Evolutionary conservation across 1,140 invertebrate species (phyloP).

Genomic region (Cryptotermes secundus): DNA sequence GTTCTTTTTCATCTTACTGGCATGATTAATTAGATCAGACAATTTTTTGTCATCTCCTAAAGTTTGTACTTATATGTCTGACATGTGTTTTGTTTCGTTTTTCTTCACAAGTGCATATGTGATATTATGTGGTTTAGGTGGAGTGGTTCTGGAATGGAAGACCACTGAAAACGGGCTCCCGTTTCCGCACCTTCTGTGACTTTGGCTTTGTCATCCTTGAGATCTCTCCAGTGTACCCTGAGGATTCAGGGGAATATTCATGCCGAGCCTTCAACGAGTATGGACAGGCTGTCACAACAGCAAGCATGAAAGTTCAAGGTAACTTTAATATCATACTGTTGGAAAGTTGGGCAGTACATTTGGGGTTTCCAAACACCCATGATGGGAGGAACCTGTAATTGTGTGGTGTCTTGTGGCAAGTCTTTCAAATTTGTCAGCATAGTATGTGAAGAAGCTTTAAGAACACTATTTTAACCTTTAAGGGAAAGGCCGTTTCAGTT

Average conservation of each 20-base stretch:
- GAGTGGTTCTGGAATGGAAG: conserved; percentile 96
- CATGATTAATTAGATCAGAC: background rate
- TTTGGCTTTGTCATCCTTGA: conserved; percentile 94
- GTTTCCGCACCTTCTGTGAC: conserved; percentile 92
- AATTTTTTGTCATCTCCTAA: background rate
- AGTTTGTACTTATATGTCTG: conserved; percentile 35
- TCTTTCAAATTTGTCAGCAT: too few relatives aligned
- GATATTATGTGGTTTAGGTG: conserved; percentile 53
- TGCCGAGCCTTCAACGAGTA: conserved; percentile 87
- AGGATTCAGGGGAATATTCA: conserved; percentile 91
- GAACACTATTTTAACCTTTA: too few relatives aligned
- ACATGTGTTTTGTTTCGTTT: conserved; percentile 29
- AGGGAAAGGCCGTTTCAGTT: too few relatives aligned
- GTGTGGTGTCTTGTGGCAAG: too few relatives aligned
- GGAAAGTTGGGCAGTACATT: too few relatives aligned
- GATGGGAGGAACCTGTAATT: too few relatives aligned
- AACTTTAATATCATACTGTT: background rate
- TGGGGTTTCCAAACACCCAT: too few relatives aligned
- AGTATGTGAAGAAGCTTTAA: too few relatives aligned
- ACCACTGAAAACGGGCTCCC: conserved; percentile 81
- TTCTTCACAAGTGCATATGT: too few relatives aligned
- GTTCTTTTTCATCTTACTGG: too few relatives aligned
- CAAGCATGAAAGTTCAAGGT: conserved; percentile 75
- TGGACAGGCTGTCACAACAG: conserved; percentile 91
- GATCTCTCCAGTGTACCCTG: conserved; percentile 92